Conservation (phyloP, 2,797 vertebrate genomes). For the Scolopax rusticola region DNA sequence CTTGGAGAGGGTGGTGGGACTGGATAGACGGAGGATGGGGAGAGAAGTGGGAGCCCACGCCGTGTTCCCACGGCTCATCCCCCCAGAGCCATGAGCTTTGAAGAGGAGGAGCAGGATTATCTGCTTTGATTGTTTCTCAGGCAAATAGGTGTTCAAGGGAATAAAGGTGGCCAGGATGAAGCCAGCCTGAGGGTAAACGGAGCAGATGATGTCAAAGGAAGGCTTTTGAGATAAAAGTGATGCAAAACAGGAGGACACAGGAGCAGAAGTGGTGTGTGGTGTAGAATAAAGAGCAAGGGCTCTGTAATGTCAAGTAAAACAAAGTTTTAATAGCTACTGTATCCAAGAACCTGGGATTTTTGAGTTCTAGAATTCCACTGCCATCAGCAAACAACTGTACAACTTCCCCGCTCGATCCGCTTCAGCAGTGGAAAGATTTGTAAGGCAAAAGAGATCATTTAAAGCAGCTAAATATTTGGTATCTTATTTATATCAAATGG, state of each 20-base stretch:
- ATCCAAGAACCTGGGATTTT: neutral
- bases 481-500: neutral
- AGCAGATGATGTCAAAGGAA: neutral
- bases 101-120: neutral
- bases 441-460: neutral
- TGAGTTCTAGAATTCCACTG: neutral
- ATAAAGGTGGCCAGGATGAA: neutral
- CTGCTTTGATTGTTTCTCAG: neutral
- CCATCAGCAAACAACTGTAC: neutral
- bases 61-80: neutral
- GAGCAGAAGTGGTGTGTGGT: neutral
- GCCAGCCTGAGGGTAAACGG: neutral
- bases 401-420: neutral
- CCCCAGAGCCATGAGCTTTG: neutral
- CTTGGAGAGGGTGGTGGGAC: neutral
- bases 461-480: neutral
- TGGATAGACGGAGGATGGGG: neutral
- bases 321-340: neutral
- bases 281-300: neutral
- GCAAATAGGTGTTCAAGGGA: neutral
- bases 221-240: neutral
- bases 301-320: neutral
- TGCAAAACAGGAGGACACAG: neutral
- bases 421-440: neutral
- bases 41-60: fast-evolving